Conservation (phyloP, 1,140 invertebrate genomes). For the Trissolcus basalis region DNA sequence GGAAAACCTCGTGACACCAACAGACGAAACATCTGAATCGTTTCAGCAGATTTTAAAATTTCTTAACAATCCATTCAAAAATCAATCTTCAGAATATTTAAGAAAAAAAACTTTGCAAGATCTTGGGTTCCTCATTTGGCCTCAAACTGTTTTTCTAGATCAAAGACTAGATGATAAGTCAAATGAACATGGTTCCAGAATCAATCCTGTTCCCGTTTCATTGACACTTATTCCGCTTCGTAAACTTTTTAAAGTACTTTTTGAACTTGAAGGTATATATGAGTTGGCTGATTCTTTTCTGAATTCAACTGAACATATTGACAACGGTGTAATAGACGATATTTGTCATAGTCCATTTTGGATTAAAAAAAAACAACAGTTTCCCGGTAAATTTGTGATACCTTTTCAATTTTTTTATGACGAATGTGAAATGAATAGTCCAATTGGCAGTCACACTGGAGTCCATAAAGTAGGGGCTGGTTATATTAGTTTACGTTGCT, state of each 20-base stretch:
- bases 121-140: constrained; percentile 25
- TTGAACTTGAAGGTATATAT: constrained; percentile 29
- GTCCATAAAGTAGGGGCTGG: constrained; percentile 62
- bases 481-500: constrained; percentile 60
- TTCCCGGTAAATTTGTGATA: constrained; percentile 57
- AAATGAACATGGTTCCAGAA: neutral
- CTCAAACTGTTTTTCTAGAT: constrained; percentile 43
- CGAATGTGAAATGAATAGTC: constrained; percentile 62
- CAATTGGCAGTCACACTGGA: constrained; percentile 56
- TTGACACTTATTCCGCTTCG: constrained; percentile 35
- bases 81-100: constrained; percentile 39
- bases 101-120: constrained; percentile 34
- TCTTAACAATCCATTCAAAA: constrained; percentile 37
- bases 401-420: no score
- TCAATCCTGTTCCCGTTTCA: constrained; percentile 19
- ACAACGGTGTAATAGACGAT: constrained; percentile 27
- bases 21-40: constrained; percentile 17
- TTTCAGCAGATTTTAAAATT: constrained; percentile 30
- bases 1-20: constrained; percentile 30
- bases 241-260: constrained; percentile 36
- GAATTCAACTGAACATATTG: constrained; percentile 12
- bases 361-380: constrained; percentile 44
- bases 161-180: constrained; percentile 39
- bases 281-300: constrained; percentile 27
- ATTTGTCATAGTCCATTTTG: constrained; percentile 46